Percentiles rank a stretch among this genome's conserved stretches.
Evolutionary conservation across 2,888 invertebrate species (phyloP).

Genomic region (Drosophila cognata): DNA sequence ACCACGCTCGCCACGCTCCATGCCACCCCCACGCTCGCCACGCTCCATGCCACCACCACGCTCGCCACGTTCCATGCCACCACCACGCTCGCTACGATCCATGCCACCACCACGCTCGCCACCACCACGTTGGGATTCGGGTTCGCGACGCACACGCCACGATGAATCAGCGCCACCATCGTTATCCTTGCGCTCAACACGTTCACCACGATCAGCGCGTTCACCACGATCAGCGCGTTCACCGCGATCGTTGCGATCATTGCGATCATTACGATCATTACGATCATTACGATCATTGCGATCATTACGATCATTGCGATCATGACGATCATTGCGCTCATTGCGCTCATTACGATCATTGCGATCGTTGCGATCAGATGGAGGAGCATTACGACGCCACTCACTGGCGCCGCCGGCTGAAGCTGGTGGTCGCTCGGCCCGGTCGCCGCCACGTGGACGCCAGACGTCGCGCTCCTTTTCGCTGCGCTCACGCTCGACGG

Average conservation of each 20-base stretch:
- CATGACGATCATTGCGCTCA: conserved; percentile 64
- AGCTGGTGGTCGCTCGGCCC: conserved; percentile 61
- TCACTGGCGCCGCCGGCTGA: conserved; percentile 59
- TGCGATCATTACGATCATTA: conserved; percentile 30
- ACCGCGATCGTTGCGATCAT: conserved; percentile 26
- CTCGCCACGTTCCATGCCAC: conserved; percentile 46
- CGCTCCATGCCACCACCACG: conserved; percentile 29
- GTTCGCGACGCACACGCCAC: conserved; percentile 81
- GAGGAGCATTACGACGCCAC: conserved; percentile 70
- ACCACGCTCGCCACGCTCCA: conserved; percentile 44
- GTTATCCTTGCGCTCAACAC: conserved; percentile 68
- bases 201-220: conserved; percentile 77
- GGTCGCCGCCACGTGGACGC: conserved; percentile 76
- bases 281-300: conserved; percentile 56
- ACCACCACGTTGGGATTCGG: conserved; percentile 57
- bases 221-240: conserved; percentile 55
- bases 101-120: conserved; percentile 50
- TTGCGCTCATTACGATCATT: conserved; percentile 49
- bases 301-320: conserved; percentile 52
- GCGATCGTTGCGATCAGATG: conserved; percentile 64
- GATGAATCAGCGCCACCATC: conserved; percentile 71
- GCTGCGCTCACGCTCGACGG: conserved; percentile 80
- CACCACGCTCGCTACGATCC: conserved; percentile 46
- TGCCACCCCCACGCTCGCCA: conserved; percentile 4
- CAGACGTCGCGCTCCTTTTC: conserved; percentile 82